These are phyloP conservation scores for Clusia tigrina DNA, from an alignment of 2,888 invertebrate genomes.

Conservation along the genomic window DNA sequence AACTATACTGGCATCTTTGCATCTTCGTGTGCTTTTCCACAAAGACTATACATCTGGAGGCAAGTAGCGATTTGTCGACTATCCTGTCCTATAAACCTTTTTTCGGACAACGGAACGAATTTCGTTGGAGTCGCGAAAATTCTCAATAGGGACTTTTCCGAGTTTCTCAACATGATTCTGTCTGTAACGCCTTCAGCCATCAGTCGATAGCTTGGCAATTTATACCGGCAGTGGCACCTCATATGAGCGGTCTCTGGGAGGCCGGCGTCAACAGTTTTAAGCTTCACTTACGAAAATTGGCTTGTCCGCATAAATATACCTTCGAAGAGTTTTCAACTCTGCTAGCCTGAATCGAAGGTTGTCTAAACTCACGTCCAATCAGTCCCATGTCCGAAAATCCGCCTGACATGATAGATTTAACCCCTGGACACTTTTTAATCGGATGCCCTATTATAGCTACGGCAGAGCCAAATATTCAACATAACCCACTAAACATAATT, in stretches of 20 bases:
- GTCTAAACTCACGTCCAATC: slow-evolving; percentile 19
- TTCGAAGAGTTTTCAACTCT: slow-evolving; percentile 26
- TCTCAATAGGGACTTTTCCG: slow-evolving; percentile 13
- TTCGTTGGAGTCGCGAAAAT: slow-evolving; percentile 17
- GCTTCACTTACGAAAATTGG: slow-evolving; percentile 17
- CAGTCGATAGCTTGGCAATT: too few species aligned
- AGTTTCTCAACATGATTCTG: background rate
- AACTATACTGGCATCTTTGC: slow-evolving; percentile 30
- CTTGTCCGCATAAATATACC: slow-evolving; percentile 13
- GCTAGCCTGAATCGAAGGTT: slow-evolving; percentile 17
- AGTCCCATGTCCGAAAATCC: slow-evolving; percentile 19
- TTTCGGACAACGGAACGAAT: slow-evolving; percentile 31
- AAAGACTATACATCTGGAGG: slow-evolving; percentile 32
- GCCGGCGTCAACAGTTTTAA: slow-evolving; percentile 21
- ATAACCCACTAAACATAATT: background rate
- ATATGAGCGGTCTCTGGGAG: slow-evolving; percentile 12
- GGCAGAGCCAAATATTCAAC: background rate
- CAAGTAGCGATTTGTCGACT: slow-evolving; percentile 26
- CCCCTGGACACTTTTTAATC: slow-evolving; percentile 18
- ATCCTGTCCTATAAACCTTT: slow-evolving; percentile 26
- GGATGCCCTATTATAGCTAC: background rate
- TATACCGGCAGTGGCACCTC: slow-evolving; percentile 15
- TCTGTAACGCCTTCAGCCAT: too few species aligned
- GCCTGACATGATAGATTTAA: slow-evolving; percentile 7
- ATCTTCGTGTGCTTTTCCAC: slow-evolving; percentile 33